phyloP scores from a whole-genome alignment of 2,888 invertebrate genomes.

The Rhingia campestris region DNA sequence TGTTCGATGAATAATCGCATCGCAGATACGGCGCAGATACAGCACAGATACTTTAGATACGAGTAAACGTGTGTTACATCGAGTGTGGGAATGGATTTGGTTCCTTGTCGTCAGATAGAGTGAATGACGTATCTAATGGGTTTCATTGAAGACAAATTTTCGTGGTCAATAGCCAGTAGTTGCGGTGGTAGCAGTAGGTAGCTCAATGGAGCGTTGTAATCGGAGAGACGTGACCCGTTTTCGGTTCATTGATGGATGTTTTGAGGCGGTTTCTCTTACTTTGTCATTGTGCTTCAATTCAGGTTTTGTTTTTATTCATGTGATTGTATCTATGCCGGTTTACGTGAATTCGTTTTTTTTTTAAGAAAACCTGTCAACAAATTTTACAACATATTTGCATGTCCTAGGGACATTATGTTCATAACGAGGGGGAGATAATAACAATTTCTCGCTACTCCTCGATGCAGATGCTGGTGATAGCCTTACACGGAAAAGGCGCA shows the following conservation, averaged over 20 bases:
- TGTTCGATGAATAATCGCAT: constrained; percentile 33
- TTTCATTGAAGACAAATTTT: constrained; percentile 28
- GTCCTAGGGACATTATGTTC: constrained; percentile 44
- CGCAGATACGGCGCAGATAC: constrained; percentile 29
- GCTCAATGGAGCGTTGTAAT: constrained; percentile 40
- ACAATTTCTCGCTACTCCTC: constrained; percentile 37
- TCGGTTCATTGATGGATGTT: constrained; percentile 18
- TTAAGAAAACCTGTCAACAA: constrained; percentile 54
- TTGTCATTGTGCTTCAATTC: constrained; percentile 30
- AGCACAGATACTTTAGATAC: neutral
- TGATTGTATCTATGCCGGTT: neutral
- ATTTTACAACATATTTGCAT: constrained; percentile 62
- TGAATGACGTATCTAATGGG: constrained; percentile 59
- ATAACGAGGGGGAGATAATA: constrained; percentile 35
- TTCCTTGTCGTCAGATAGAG: constrained; percentile 2
- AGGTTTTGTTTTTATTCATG: constrained; percentile 2
- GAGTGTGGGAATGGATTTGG: constrained; percentile 42
- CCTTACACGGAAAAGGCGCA: constrained; percentile 33
- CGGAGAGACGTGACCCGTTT: constrained; percentile 43
- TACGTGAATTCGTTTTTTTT: neutral
- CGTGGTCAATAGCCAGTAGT: constrained; percentile 24
- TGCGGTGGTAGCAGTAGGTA: constrained; percentile 27
- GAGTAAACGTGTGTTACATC: constrained; percentile 10
- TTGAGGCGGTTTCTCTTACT: neutral
- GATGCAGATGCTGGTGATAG: constrained; percentile 45